Conservation (phyloP, 2,888 invertebrate genomes). For the Palloptera scutellata region DNA sequence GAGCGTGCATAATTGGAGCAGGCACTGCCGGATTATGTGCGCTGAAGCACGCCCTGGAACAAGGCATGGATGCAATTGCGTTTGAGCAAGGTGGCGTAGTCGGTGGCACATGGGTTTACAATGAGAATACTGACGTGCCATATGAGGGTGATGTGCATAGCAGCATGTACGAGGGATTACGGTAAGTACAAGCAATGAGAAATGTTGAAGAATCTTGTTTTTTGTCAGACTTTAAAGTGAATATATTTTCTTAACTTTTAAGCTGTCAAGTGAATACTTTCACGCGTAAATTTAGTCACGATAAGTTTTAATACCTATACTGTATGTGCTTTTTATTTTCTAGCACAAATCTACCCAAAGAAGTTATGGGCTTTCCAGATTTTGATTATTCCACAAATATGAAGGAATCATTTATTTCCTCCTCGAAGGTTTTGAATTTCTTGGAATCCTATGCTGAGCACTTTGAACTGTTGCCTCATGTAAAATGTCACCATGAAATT, state of each 20-base stretch:
- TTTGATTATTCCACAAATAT: constrained; percentile 74
- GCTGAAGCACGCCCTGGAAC: constrained; percentile 71
- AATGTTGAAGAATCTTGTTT: neutral
- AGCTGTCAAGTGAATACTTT: no score
- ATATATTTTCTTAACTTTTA: no score
- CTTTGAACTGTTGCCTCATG: constrained; percentile 72
- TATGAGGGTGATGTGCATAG: constrained; percentile 84
- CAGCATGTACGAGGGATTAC: constrained; percentile 90
- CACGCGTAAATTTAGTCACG: no score
- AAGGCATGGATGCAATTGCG: constrained; percentile 69
- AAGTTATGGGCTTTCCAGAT: constrained; percentile 92
- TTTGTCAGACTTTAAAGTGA: no score
- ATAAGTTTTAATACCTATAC: neutral
- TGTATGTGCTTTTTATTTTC: neutral
- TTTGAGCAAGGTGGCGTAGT: constrained; percentile 79
- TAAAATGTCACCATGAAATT: constrained; percentile 71
- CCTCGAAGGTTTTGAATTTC: constrained; percentile 78
- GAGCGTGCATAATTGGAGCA: constrained; percentile 81
- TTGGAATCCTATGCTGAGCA: constrained; percentile 76
- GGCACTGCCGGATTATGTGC: constrained; percentile 89
- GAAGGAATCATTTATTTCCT: constrained; percentile 77
- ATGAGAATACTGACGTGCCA: constrained; percentile 74
- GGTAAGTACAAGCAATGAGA: constrained; percentile 67
- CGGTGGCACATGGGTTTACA: constrained; percentile 93
- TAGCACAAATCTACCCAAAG: constrained; percentile 93